A percentile compares a stretch with the other conserved stretches of the same genome.
Evolutionary conservation across 2,797 vertebrate species (phyloP).

Genomic region (Pipistrellus pygmaeus): DNA sequence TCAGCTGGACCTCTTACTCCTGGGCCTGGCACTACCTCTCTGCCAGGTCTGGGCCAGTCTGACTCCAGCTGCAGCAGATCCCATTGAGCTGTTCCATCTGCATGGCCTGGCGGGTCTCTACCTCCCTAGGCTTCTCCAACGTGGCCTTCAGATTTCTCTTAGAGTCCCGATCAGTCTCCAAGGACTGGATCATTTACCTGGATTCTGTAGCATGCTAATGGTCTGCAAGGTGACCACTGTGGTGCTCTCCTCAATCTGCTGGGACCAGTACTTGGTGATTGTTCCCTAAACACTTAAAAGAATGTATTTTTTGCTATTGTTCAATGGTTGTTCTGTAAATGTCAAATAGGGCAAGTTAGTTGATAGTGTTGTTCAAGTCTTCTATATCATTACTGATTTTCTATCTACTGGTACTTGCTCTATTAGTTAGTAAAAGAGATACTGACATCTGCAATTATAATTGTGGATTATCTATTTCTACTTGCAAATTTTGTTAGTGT

Average conservation of each 20-base stretch:
- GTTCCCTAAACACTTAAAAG: background rate
- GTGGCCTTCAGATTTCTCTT: background rate
- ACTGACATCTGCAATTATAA: background rate
- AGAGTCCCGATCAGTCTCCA: background rate
- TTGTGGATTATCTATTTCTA: background rate
- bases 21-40: background rate
- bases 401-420: background rate
- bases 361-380: background rate
- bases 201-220: background rate
- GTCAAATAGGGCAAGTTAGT: background rate
- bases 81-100: background rate
- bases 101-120: background rate
- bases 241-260: no score
- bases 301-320: background rate
- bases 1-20: background rate
- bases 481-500: background rate
- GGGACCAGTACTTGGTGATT: background rate
- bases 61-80: background rate
- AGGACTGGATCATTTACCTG: background rate
- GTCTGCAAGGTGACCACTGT: no score
- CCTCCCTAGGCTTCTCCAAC: background rate
- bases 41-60: background rate
- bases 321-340: background rate
- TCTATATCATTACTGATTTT: background rate
- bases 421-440: background rate